Conservation (phyloP, 2,888 invertebrate species). For the Quadroppia sp. region DNA sequence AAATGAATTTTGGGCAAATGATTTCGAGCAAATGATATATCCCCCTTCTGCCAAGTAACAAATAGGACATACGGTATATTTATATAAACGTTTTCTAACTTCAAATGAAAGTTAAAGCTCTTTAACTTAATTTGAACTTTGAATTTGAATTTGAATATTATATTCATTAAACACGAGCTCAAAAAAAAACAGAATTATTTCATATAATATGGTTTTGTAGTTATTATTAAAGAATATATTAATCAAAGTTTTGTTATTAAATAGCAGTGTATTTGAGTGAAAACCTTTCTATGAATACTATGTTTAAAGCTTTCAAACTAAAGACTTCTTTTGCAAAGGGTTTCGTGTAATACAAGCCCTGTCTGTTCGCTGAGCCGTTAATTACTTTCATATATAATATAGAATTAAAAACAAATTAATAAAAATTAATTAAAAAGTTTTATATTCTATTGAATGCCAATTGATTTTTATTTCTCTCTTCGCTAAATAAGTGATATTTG, state of each 20-base stretch:
- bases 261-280: not conserved
- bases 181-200: too few species aligned
- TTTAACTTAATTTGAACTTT: not conserved
- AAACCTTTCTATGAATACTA: not conserved
- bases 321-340: not conserved
- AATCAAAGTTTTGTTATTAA: conserved; percentile 2
- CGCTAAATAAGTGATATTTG: not conserved
- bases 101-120: not conserved
- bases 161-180: not conserved
- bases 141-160: not conserved
- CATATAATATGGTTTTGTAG: not conserved
- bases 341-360: conserved; percentile 2
- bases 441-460: not conserved
- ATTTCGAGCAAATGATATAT: too few species aligned
- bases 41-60: too few species aligned
- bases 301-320: too few species aligned
- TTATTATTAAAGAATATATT: conserved; percentile 12
- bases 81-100: too few species aligned
- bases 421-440: not conserved
- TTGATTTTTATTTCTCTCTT: not conserved
- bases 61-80: too few species aligned
- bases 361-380: not conserved
- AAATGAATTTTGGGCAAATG: too few species aligned
- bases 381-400: conserved; percentile 11
- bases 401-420: conserved; percentile 18